Percentiles rank a stretch among this genome's conserved stretches.
Conservation (phyloP, 2,797 vertebrate species). For the Danio albolineatus region DNA sequence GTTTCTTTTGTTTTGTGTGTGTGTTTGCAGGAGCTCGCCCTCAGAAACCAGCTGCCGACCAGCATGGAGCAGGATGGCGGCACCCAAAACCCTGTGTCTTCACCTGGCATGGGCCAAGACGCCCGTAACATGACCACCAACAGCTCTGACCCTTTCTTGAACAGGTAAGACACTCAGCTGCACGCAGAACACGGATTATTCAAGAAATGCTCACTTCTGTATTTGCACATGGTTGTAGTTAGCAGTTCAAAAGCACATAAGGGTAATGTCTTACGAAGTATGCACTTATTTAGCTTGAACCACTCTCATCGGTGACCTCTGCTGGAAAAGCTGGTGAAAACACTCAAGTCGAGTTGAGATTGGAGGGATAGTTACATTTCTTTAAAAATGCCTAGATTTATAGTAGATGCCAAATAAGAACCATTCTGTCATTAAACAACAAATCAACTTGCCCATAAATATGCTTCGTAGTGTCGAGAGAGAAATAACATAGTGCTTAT, state of each 20-base stretch:
- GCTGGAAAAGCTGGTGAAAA: conserved; percentile 57
- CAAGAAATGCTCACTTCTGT: not conserved
- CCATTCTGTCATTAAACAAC: too few relatives aligned
- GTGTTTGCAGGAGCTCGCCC: conserved; percentile 87
- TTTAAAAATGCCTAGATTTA: too few relatives aligned
- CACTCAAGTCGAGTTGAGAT: not conserved
- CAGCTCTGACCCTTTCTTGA: conserved; percentile 98
- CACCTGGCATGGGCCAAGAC: conserved; percentile 94
- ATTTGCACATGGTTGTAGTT: not conserved
- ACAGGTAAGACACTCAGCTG: conserved; percentile 83
- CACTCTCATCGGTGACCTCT: conserved; percentile 68
- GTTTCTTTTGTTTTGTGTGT: conserved; percentile 8
- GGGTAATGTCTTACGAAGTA: not conserved
- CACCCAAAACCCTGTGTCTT: conserved; percentile 90
- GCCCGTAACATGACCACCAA: conserved; percentile 98
- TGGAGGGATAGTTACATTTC: too few relatives aligned
- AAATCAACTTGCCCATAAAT: too few relatives aligned
- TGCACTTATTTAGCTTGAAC: not conserved
- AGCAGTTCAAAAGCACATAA: not conserved
- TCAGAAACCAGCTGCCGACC: conserved; percentile 93
- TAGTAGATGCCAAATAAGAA: too few relatives aligned
- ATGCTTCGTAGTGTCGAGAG: too few relatives aligned
- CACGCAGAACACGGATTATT: not conserved
- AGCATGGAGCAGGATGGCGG: conserved; percentile 94
- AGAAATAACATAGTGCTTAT: too few relatives aligned